Conservation (phyloP, 2,888 invertebrate genomes). For the Heterodera filipjevi region DNA sequence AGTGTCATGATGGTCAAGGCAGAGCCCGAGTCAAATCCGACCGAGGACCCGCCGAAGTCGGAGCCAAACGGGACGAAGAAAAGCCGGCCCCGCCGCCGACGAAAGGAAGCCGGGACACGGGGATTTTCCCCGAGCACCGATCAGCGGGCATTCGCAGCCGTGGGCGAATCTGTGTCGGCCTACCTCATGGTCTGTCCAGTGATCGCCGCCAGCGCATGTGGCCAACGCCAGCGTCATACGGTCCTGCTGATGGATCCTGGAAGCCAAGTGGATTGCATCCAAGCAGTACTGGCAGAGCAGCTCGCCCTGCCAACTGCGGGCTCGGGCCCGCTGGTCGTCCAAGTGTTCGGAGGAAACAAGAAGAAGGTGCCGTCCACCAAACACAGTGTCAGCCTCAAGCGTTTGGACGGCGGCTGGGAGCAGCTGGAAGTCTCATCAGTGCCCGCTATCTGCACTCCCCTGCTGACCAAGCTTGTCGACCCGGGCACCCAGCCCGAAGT, state of each 20-base stretch:
- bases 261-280: not conserved
- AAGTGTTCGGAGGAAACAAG: constrained; percentile 3
- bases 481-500: not conserved
- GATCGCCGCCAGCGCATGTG: not conserved
- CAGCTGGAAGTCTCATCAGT: not conserved
- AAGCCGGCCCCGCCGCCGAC: not conserved
- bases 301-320: not conserved
- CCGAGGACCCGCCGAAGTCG: not conserved
- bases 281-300: not conserved
- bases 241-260: not conserved
- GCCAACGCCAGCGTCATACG: not conserved
- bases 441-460: not conserved
- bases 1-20: too few relatives aligned
- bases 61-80: not conserved
- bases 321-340: not conserved
- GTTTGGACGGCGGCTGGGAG: constrained; percentile 10
- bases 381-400: not conserved
- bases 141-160: not conserved
- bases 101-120: not conserved
- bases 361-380: not conserved
- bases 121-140: not conserved
- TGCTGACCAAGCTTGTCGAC: not conserved
- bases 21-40: too few relatives aligned
- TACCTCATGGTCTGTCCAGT: not conserved
- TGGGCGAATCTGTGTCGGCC: not conserved